Evolutionary conservation across 1,140 invertebrate genomes (phyloP), one percentile per base, ranked within the genome.

Genomic region (Helicoverpa armigera): DNA sequence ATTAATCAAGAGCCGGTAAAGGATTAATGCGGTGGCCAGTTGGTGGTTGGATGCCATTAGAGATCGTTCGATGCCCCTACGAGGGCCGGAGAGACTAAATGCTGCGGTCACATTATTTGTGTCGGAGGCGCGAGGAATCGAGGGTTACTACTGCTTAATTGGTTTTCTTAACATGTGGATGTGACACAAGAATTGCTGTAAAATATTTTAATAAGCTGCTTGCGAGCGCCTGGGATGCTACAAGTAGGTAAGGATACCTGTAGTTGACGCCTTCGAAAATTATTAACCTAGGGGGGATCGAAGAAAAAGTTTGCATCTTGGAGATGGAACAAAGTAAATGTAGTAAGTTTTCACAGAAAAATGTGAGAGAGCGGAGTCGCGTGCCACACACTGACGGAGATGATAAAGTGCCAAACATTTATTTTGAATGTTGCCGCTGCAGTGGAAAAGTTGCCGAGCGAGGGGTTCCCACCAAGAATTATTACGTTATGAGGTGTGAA

Each of bases 401-500:
- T 93, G 89, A 94, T 90, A 91, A 92, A 95, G 87, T 82, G 88
- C 88, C 88, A 91, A 94, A 93, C 91, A 95, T 95, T 94, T 94
- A 94, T 93, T 95, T 91, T 91, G 88, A 90, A 91, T 91, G 92
- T 93, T 91, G 88, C 88, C 83, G 80, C 85, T 92, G 91, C 90
- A 92, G 91, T 89, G 88, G 92, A 91, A 92, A 93, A 92, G 88
- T 94, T 92, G 85, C 86, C 82, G 86, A 87, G 87, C 86, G 89
- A 86, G 89, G 88, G 87, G 86, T 80, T 86, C 85, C 87, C 83
- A 83, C 85, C 72, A 90, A 91, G 90, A 94, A 92, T 93, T 95
- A 95, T 94, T 93, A 94, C 91, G 92, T 94, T 94, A 94, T 95
- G 94, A 94, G 94, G 94, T 94, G 94, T 94, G 88, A 95, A 94